Percentiles rank a stretch among this genome's conserved stretches.
These are phyloP conservation scores for Hippocampus comes DNA, from an alignment of 2,113 vertebrate genomes.

Conservation along the genomic window DNA sequence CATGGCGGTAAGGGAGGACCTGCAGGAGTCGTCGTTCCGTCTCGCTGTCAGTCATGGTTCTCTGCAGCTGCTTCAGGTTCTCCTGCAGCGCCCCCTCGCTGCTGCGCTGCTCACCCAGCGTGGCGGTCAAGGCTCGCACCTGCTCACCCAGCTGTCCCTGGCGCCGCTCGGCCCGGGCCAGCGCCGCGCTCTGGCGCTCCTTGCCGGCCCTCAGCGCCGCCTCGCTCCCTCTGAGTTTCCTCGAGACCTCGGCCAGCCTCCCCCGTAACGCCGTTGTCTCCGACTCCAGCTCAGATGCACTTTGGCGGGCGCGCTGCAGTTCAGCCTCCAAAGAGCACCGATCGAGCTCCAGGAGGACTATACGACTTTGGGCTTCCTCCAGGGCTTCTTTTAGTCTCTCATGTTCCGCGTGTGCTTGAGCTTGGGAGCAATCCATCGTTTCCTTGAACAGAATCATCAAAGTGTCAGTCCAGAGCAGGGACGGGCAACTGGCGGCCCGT, in stretches of 20 bases:
- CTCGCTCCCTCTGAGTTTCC: constrained; percentile 71
- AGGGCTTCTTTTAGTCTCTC: constrained; percentile 67
- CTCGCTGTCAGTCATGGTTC: constrained; percentile 68
- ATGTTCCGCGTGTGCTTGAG: constrained; percentile 55
- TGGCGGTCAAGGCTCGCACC: constrained; percentile 63
- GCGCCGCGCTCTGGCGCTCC: constrained; percentile 55
- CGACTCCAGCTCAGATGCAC: constrained; percentile 63
- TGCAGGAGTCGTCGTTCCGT: constrained; percentile 74
- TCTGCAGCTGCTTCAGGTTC: constrained; percentile 69
- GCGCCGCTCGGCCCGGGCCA: constrained; percentile 68
- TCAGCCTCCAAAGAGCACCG: constrained; percentile 69
- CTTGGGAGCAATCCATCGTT: constrained; percentile 59
- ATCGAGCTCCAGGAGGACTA: constrained; percentile 64
- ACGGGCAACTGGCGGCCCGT: no score
- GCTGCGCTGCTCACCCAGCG: constrained; percentile 57
- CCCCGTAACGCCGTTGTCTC: constrained; percentile 65
- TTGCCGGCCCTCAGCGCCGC: constrained; percentile 58
- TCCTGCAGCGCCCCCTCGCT: constrained; percentile 64
- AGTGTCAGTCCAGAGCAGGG: neutral
- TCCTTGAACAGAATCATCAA: constrained; percentile 53
- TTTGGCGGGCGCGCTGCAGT: constrained; percentile 67
- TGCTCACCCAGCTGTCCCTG: constrained; percentile 72
- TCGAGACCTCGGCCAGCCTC: constrained; percentile 58
- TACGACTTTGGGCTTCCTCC: constrained; percentile 64
- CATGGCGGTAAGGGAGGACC: constrained; percentile 48